Evolutionary conservation across 23 tunicate genomes (phyloP).

Genomic region (Styela plicata): DNA sequence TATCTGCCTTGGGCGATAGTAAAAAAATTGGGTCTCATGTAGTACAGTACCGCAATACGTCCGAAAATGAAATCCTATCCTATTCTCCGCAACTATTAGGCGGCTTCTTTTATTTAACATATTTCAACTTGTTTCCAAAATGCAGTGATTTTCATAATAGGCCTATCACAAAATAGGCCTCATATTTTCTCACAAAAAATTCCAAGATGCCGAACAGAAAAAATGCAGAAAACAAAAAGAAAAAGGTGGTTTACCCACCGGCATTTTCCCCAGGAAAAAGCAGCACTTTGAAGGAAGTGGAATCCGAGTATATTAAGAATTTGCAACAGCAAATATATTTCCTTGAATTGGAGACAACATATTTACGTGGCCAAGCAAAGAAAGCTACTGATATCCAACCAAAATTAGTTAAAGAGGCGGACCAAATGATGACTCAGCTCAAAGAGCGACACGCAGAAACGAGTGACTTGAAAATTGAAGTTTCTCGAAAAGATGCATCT

Average conservation of each 20-base stretch:
- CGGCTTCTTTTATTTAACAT: too few species aligned
- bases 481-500: slow-evolving; percentile 75
- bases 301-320: slow-evolving; percentile 87
- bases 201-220: slow-evolving; percentile 10
- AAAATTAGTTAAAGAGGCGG: slow-evolving; percentile 73
- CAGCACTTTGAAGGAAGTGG: slow-evolving; percentile 88
- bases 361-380: slow-evolving; percentile 78
- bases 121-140: too few species aligned
- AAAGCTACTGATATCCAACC: slow-evolving; percentile 92
- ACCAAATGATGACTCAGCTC: slow-evolving; percentile 75
- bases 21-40: too few species aligned
- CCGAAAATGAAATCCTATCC: too few species aligned
- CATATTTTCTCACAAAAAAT: not conserved
- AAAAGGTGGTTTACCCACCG: slow-evolving; percentile 14
- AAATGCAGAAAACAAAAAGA: not conserved
- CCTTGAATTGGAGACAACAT: slow-evolving; percentile 80
- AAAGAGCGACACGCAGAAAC: slow-evolving; percentile 58
- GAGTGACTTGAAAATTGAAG: slow-evolving; percentile 72
- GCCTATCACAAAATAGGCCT: too few species aligned
- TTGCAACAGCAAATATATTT: slow-evolving; percentile 88
- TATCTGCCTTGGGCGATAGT: too few species aligned
- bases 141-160: too few species aligned
- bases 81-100: too few species aligned
- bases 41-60: too few species aligned
- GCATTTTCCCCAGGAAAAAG: slow-evolving; percentile 59